These are phyloP conservation scores for Leptodactylus fallax DNA, from an alignment of 2,797 vertebrate species.

Conservation along the genomic window DNA sequence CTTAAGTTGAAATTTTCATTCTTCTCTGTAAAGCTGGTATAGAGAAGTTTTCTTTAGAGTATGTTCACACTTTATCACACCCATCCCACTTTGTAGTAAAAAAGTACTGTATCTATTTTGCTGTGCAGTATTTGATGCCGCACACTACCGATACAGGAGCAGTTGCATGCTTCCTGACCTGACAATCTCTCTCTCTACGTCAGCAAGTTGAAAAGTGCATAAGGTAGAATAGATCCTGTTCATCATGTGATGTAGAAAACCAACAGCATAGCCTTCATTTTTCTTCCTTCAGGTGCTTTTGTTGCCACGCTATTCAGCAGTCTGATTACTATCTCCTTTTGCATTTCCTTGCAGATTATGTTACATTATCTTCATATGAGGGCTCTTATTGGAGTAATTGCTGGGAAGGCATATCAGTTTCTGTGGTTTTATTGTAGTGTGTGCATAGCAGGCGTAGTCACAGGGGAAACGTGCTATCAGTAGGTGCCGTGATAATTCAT, in stretches of 20 bases:
- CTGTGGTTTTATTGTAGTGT: not conserved
- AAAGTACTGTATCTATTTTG: not conserved
- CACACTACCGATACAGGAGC: not conserved
- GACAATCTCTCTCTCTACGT: not conserved
- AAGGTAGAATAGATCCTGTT: no score
- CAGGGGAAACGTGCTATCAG: not conserved
- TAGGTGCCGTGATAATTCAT: not conserved
- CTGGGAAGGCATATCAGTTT: not conserved
- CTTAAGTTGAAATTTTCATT: no score
- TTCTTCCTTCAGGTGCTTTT: not conserved
- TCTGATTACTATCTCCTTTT: not conserved
- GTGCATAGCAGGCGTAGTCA: not conserved
- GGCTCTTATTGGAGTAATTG: not conserved
- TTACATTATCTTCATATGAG: not conserved
- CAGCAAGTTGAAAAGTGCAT: no score
- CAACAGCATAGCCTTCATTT: no score
- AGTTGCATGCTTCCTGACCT: not conserved
- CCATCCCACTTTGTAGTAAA: not conserved
- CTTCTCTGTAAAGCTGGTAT: no score
- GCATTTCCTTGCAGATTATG: not conserved
- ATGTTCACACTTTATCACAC: no score
- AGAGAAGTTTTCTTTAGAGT: no score
- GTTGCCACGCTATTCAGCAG: not conserved
- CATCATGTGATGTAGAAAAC: no score
- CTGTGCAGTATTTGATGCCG: not conserved